Base-by-base conservation (phyloP, 2,888 invertebrate species). In the Cheilosia vernalis region DNA sequence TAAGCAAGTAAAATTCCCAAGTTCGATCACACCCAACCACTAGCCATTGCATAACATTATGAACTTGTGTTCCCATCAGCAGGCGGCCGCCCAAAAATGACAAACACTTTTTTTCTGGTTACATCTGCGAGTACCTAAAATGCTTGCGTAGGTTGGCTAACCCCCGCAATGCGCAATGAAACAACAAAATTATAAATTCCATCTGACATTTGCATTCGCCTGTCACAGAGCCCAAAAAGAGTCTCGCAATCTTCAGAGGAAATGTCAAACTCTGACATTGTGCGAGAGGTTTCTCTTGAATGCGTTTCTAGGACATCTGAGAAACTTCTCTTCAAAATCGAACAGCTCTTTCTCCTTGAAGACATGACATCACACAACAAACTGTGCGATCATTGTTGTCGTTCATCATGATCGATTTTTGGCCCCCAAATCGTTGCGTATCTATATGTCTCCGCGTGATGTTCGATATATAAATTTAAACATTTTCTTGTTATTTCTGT, bases 361-460 rank as follows among this genome's bases (percentile, higher is more conserved):
- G 76, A 72, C 44, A 67, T 81, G 85, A 85, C 76, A 80, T 85
- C 85, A 85, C 55, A 61, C 24, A 60, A 37, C 17, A 4, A 44
- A 44, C 42, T 55, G 47, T 13, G 30, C 19, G 30, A 30, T 24
- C 64, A 77, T 72, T 60, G 66, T 72, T 66, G 61, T 44, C 80
- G 80, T 85, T 85, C 85, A 85, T 81, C 80, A 81, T 85, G 85
- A 85, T 80, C 80, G 67, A 42, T 77, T 85, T 79, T 67, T 66
- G 76, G 37, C 56, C 76, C 80, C 85, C 51, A 85, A 80, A 80
- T 67, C 72, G 67, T 61, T 61, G 27, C 9, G 37, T 40, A 24
- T 24, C 13, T 9, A 17, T 9, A 17, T 47, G 3, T 37, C 42
- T 27, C 2, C 30, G 40, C 66, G 44, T 61, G 61, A 74, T 37